Evolutionary conservation across 2,888 invertebrate species (phyloP), one percentile per base, ranked within the genome.

Genomic region (Oxytorus armatus): DNA sequence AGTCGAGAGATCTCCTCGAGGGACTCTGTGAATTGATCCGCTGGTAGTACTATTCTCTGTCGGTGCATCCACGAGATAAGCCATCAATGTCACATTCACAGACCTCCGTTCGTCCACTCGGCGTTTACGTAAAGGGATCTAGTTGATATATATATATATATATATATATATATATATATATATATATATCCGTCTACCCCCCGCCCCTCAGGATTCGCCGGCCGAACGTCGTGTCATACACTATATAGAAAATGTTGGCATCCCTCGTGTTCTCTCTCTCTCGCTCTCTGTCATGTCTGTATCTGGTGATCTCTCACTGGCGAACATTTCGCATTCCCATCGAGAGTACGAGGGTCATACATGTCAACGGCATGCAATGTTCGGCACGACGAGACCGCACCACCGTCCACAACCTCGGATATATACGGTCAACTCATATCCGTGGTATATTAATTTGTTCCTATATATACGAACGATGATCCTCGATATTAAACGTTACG

Each of bases 61-160:
- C 72, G 29, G 36, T 44, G 72, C 47, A 51, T 53, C 80, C 68
- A 81, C 82, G 85, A 82, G 87, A 88, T 88, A 88, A 85, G 85
- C 89, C 88, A 89, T 90, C 89, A 89, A 87, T 87, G 90, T 90
- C 90, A 90, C 87, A 88, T 87, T 86, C 90, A 90, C 89, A 86
- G 86, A 85, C 83, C 83, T 76, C 82, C 86, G 87, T 85, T 83
- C 87, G 86, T 88, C 87, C 88, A 87, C 88, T 90, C 86, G 87
- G 89, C 87, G 89, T 87, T 88, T 87, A 88, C 88, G 89, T 88
- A 87, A 90, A 90, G 86, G 87, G 87, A 86, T 85, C 86, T 87
- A 55, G 57, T 73, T 69, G 88, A 89, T 89, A 87, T 87, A 87
- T 88, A 88, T 85, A 88, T 89, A n/a, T n/a, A n/a, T n/a, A n/a